Evolutionary conservation across 2,113 vertebrate genomes (phyloP), one percentile per base, ranked within the genome.

Genomic region (Anhinga rufa): DNA sequence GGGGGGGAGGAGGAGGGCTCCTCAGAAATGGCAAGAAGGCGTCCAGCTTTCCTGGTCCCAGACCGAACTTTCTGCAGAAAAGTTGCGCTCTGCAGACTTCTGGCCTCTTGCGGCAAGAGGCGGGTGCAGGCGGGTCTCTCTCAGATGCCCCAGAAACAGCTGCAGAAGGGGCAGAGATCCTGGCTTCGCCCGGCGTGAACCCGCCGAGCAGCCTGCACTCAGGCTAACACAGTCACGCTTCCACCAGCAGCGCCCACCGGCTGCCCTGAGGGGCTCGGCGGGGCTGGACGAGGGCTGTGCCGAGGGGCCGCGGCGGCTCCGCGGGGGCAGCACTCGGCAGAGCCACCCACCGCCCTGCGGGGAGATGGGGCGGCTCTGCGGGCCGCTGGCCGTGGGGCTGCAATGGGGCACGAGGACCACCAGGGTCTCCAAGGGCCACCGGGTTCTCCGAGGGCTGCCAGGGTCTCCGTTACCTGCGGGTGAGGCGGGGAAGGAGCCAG

Each of bases 31-130:
- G 82, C 87, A 61, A 92, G 94, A 94, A 90, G 96, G 95, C 91
- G 52, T 80, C 55, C 95, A 92, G 97, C 96, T 90, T 84, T 66
- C 93, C 94, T 49, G 51, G 96, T 96, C 97, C 95, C 95, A 83
- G 90, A 82, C 57, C 8, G 78, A 96, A 83, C 93, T 84, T 95
- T 21, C 92, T 89, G 94, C 95, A 86, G 97, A 92, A 25, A 16
- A 36, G 88, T 85, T 71, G 22, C 13, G 3, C 71, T 87, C 97
- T 75, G 93, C 97, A 88, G 92, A 38, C 38, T 94, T 86, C 81
- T 17, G 58, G 86, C 96, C 97, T 90, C 91, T 94, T 3, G 44
- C 52, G 34, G n/a, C n/a, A 25, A 90, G 94, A 83, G 95, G 93
- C 85, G 34, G 85, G 66, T 79, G 94, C 95, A 71, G 95, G 96